These are phyloP conservation scores for Aix galericulata DNA, from an alignment of 2,113 vertebrate genomes.

Conservation along the genomic window DNA sequence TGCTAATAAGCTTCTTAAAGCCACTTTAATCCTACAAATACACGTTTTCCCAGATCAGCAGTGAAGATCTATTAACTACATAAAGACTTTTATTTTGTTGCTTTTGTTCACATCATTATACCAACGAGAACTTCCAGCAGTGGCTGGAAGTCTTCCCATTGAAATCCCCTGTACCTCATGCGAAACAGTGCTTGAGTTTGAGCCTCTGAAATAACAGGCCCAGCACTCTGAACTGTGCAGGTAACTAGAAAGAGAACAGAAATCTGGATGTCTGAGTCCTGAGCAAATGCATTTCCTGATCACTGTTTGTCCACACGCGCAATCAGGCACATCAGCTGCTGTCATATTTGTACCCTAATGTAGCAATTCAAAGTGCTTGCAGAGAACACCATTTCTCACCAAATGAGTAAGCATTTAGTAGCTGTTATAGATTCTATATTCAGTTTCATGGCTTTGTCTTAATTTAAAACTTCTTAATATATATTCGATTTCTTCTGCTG, in stretches of 20 bases:
- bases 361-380: neutral
- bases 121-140: neutral
- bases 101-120: neutral
- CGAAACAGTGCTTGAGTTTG: neutral
- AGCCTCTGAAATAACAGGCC: neutral
- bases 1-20: neutral
- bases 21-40: neutral
- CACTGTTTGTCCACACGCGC: neutral
- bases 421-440: neutral
- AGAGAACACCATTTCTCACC: neutral
- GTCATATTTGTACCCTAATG: neutral
- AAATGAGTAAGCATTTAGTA: neutral
- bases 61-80: neutral
- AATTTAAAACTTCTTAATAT: neutral
- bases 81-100: neutral
- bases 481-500: neutral
- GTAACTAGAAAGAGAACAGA: neutral
- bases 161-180: neutral
- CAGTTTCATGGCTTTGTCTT: neutral
- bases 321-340: neutral
- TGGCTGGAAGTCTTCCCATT: neutral
- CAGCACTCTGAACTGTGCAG: neutral
- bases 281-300: neutral
- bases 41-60: neutral
- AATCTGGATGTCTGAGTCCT: neutral